Conservation (phyloP, 53 echinoderm and acorn worm species). For the Holothuria leucospilota region DNA sequence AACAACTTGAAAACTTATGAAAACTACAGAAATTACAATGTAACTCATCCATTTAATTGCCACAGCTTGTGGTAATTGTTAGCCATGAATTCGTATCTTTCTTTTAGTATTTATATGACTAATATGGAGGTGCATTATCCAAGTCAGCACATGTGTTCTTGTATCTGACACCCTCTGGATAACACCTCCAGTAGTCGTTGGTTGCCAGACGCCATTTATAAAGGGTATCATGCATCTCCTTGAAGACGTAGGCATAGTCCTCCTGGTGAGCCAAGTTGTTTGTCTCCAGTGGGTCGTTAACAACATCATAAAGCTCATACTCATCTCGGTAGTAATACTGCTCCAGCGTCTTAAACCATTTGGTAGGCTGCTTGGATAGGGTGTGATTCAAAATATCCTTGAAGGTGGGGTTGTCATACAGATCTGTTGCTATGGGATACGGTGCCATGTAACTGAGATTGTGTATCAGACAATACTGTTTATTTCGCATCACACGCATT, state of each 20-base stretch:
- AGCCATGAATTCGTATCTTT: no score
- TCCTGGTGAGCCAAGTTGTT: slow-evolving; percentile 75
- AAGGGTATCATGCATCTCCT: slow-evolving; percentile 68
- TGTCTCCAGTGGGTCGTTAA: slow-evolving; percentile 40
- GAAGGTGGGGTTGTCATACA: slow-evolving; percentile 79
- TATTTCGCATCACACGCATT: slow-evolving; percentile 84
- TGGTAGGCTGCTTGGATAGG: slow-evolving; percentile 70
- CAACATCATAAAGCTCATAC: no score
- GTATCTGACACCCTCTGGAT: slow-evolving; percentile 78
- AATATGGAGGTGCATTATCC: slow-evolving; percentile 46
- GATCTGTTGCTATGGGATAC: slow-evolving; percentile 89
- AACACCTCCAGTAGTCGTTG: slow-evolving; percentile 87
- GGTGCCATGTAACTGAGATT: slow-evolving; percentile 90
- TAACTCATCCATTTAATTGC: no score
- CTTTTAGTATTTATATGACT: background rate
- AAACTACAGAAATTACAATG: no score
- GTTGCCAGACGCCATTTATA: slow-evolving; percentile 79
- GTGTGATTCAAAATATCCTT: slow-evolving; percentile 86
- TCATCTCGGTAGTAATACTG: slow-evolving; percentile 76
- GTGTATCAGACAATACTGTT: slow-evolving; percentile 85
- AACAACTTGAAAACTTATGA: no score
- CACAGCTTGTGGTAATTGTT: no score
- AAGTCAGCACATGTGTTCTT: slow-evolving; percentile 43
- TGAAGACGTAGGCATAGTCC: slow-evolving; percentile 54
- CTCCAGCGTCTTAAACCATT: slow-evolving; percentile 93